Evolutionary conservation across 2,113 vertebrate species (phyloP).

Genomic region (Mionectes macconnelli): DNA sequence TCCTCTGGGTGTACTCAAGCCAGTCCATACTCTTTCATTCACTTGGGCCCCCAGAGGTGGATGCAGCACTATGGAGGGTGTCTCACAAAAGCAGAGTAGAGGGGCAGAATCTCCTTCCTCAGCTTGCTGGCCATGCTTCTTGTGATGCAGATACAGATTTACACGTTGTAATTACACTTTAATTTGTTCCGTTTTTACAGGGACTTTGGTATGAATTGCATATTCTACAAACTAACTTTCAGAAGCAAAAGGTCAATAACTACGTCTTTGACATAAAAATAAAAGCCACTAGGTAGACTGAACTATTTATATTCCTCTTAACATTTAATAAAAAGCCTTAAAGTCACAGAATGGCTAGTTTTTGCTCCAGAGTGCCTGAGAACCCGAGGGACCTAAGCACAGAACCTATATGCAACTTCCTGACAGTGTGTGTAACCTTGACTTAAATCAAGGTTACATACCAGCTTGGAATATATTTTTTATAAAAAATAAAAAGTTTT

Average conservation of each 20-base stretch:
- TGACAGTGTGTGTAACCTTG: not conserved
- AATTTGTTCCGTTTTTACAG: not conserved
- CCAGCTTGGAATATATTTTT: not conserved
- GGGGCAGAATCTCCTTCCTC: not conserved
- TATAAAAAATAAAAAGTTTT: not conserved
- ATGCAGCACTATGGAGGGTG: not conserved
- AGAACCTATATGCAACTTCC: not conserved
- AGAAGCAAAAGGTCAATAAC: not conserved
- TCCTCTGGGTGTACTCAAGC: not conserved
- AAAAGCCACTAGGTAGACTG: not conserved
- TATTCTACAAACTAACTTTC: not conserved
- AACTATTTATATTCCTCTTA: not conserved
- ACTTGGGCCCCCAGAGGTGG: not conserved
- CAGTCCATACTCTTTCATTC: accelerated
- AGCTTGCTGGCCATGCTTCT: accelerated
- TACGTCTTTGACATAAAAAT: not conserved
- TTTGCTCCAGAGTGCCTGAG: not conserved
- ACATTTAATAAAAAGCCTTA: not conserved
- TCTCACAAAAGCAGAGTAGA: not conserved
- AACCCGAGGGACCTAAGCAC: not conserved
- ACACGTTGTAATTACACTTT: not conserved
- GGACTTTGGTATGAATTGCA: not conserved
- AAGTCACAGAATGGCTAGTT: not conserved
- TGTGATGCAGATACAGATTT: not conserved
- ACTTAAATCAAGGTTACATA: not conserved